phyloP scores from a whole-genome alignment of 2,113 vertebrate species.

The Phocoena sinus region DNA sequence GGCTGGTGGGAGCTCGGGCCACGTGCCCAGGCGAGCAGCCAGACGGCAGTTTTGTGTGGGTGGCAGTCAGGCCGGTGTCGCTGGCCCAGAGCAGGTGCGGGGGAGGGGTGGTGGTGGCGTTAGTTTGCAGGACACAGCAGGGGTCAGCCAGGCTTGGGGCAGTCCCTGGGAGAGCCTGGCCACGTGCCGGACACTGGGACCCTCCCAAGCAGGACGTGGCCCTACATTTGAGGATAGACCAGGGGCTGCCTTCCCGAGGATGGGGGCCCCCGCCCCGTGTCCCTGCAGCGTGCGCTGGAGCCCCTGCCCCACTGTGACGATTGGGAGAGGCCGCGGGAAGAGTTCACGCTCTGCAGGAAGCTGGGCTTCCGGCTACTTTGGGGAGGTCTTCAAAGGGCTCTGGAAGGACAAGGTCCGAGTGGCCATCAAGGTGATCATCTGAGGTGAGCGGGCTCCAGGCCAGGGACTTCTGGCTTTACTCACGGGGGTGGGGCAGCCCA shows the following conservation, averaged over 20 bases:
- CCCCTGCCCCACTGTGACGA: constrained; percentile 74
- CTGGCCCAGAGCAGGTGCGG: not conserved
- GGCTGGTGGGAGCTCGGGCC: not conserved
- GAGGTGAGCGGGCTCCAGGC: constrained; percentile 63
- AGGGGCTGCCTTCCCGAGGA: not conserved
- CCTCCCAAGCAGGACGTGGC: not conserved
- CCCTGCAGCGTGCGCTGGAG: constrained; percentile 74
- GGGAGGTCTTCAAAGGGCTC: constrained; percentile 82
- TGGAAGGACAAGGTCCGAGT: constrained; percentile 85
- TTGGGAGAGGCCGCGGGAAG: constrained; percentile 85
- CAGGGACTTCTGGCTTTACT: not conserved
- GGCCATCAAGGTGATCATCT: constrained; percentile 87
- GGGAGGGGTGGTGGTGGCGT: not conserved
- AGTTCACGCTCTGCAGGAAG: constrained; percentile 81
- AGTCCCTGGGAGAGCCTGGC: not conserved
- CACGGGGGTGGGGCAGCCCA: not conserved
- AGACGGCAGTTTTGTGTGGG: not conserved
- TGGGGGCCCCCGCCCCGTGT: not conserved
- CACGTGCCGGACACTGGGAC: accelerated
- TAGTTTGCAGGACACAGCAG: not conserved
- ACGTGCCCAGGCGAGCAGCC: not conserved
- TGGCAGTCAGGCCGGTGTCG: not conserved
- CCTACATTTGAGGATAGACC: not conserved
- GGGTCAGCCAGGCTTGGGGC: not conserved
- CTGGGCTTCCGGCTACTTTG: constrained; percentile 85